These are phyloP conservation scores for Crocodylus rhombifer DNA, from an alignment of 2,797 vertebrate species.

Conservation along the genomic window DNA sequence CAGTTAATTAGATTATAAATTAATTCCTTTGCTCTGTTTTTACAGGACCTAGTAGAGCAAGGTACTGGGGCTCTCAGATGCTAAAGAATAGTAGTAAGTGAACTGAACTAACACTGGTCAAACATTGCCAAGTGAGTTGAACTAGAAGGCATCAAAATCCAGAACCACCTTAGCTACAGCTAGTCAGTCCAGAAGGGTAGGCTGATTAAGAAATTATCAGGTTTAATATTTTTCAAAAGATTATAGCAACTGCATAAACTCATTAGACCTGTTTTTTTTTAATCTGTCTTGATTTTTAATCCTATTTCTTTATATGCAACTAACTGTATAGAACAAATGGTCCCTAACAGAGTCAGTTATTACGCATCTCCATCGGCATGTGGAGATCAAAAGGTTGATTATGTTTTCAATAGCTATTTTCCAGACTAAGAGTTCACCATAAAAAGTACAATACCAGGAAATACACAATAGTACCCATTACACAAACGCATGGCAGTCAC, in stretches of 20 bases:
- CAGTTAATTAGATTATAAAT: not conserved
- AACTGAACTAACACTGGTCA: not conserved
- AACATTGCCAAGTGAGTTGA: not conserved
- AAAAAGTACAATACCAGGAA: conserved; percentile 2
- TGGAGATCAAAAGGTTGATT: conserved; percentile 51
- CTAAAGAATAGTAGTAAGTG: not conserved
- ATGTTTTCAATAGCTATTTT: conserved; percentile 68
- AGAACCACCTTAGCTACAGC: not conserved
- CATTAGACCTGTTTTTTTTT: not conserved
- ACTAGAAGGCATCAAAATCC: not conserved
- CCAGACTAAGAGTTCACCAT: conserved; percentile 28
- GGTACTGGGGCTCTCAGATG: not conserved
- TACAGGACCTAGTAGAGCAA: not conserved
- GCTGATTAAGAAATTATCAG: not conserved
- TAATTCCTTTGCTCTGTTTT: not conserved
- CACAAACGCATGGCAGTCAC: not conserved
- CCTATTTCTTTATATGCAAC: not conserved
- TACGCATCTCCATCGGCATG: not conserved
- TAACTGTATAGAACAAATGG: not conserved
- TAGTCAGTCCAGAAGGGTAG: not conserved
- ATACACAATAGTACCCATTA: not conserved
- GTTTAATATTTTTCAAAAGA: not conserved
- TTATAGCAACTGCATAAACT: not conserved
- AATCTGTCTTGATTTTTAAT: conserved; percentile 11
- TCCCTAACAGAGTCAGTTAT: conserved; percentile 22